These are phyloP conservation scores for Drosophila nr. perissopoda DNA, from an alignment of 2,888 invertebrate species.

Conservation along the genomic window DNA sequence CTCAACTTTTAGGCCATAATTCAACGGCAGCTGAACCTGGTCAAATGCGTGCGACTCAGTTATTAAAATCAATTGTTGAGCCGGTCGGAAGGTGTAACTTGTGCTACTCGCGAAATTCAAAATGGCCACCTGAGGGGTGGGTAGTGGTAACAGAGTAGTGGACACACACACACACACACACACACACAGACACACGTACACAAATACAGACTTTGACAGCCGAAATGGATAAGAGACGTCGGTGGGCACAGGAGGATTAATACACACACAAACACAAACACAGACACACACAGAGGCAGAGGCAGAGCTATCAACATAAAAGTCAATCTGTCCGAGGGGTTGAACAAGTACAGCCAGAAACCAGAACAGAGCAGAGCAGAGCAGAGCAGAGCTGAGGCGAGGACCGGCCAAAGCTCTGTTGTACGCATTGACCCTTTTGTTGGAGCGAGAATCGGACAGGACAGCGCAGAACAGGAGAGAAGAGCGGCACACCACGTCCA, in stretches of 20 bases:
- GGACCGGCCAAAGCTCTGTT: slow-evolving; percentile 36
- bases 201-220: slow-evolving; percentile 24
- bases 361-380: slow-evolving; percentile 26
- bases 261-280: slow-evolving; percentile 8
- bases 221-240: neutral
- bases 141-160: slow-evolving; percentile 54
- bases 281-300: slow-evolving; percentile 7
- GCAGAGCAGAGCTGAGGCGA: neutral
- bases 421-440: slow-evolving; percentile 68
- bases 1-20: slow-evolving; percentile 1
- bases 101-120: slow-evolving; percentile 55
- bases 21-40: slow-evolving; percentile 23
- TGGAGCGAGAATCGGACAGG: slow-evolving; percentile 51
- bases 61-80: slow-evolving; percentile 62
- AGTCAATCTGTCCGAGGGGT: slow-evolving; percentile 77
- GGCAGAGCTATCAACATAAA: slow-evolving; percentile 66
- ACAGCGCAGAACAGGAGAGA: slow-evolving; percentile 12
- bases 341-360: slow-evolving; percentile 51
- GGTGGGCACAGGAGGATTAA: neutral
- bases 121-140: slow-evolving; percentile 70
- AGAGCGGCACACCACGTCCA: neutral
- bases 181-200: slow-evolving; percentile 14
- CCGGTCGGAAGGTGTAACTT: slow-evolving; percentile 39
- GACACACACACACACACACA: slow-evolving; percentile 44
- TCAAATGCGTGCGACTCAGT: slow-evolving; percentile 35